Evolutionary conservation across 2,888 invertebrate genomes (phyloP), one percentile per base, ranked within the genome.

Genomic region (Caenorhabditis sulstoni): DNA sequence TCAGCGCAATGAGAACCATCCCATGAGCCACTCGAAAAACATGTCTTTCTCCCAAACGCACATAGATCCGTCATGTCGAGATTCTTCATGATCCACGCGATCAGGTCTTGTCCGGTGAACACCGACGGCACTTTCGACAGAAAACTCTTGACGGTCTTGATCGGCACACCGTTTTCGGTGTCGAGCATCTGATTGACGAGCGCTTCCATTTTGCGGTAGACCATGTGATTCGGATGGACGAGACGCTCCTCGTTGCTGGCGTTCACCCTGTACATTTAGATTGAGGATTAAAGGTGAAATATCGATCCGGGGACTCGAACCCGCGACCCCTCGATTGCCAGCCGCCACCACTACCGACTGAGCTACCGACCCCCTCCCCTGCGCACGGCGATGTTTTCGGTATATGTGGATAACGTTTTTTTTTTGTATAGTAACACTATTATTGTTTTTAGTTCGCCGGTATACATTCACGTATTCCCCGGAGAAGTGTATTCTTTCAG

Each of bases 121-220:
- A 95, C 98, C 67, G 97, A 97, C 44, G 99, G 99, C 90, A 98
- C 97, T 70, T 86, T 98, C 64, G 96, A 95, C 95, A 98, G 96
- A 91, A 99, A 98, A 89, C 95, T 97, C 93, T 99, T 99, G 44
- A 99, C 98, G 0, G 98, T 99, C 86, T 94, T 93, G 18, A 99
- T 97, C 1, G 97, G 96, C 1, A 99, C 96, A 0, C 99, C 99
- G 55, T 77, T 80, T 16, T 89, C 89, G 22, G 82, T 57, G 68
- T 88, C 85, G 37, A 90, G 77, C 89, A 89, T 89, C 47, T 85
- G 83, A 35, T 86, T 80, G 20, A 88, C 85, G 41, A 89, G 75
- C 29, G 64, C 64, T 76, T 89, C 89, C 89, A 89, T 89, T 74
- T 88, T 89, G 23, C 84, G 85, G 76, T 89, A 90, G 29, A 87